These are phyloP conservation scores for Jacana jacana DNA, from an alignment of 2,113 vertebrate species.

Conservation along the genomic window DNA sequence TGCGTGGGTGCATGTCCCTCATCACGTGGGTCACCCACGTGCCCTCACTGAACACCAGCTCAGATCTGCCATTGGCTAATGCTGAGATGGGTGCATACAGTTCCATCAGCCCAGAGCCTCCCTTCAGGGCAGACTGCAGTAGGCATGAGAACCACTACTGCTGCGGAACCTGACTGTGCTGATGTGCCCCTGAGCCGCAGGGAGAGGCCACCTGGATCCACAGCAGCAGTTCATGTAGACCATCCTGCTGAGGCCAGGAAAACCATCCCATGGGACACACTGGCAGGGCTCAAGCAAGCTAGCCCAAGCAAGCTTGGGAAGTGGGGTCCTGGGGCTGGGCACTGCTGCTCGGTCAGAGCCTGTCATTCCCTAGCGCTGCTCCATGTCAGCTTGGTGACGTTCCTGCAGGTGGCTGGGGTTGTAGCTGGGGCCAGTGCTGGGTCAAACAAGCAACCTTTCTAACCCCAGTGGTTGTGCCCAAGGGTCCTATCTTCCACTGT, in stretches of 20 bases:
- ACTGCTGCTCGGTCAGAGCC: background rate
- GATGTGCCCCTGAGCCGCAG: background rate
- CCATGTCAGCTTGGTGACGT: fast-evolving
- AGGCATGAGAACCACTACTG: background rate
- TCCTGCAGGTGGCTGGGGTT: background rate
- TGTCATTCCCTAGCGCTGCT: background rate
- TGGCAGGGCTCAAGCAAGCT: background rate
- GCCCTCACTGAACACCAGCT: background rate
- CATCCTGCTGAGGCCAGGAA: background rate
- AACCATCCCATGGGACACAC: background rate
- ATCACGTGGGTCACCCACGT: background rate
- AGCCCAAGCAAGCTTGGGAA: background rate
- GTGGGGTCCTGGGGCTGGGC: background rate
- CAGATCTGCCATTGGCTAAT: background rate
- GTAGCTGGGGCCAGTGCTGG: background rate
- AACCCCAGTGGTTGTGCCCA: background rate
- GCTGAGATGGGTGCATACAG: background rate
- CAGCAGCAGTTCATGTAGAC: background rate
- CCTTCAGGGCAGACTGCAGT: background rate
- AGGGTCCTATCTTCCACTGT: background rate
- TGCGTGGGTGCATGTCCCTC: background rate
- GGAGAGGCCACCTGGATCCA: background rate
- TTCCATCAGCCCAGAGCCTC: background rate
- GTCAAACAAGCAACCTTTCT: background rate
- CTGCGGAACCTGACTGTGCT: too few species aligned